Evolutionary conservation across 2,113 vertebrate species (phyloP).

Genomic region (Larimichthys crocea): DNA sequence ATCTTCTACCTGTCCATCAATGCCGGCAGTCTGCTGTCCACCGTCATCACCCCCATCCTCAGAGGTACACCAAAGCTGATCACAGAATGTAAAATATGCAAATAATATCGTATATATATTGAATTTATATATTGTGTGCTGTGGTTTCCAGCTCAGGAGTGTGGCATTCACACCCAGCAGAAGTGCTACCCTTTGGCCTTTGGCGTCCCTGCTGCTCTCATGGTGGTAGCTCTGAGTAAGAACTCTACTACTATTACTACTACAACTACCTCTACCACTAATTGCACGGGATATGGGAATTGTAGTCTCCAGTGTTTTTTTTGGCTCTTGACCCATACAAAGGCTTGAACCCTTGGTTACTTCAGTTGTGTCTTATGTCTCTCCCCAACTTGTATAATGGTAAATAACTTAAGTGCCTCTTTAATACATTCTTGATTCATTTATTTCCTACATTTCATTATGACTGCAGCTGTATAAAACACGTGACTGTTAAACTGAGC

Average conservation of each 20-base stretch:
- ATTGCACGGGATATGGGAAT: neutral
- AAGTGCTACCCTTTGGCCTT: constrained; percentile 94
- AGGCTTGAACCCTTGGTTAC: neutral
- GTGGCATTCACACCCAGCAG: constrained; percentile 87
- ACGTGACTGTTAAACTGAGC: too few relatives aligned
- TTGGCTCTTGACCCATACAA: neutral
- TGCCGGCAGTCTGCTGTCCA: constrained; percentile 94
- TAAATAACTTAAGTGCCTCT: neutral
- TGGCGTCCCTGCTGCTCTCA: constrained; percentile 94
- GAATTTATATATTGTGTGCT: constrained; percentile 2
- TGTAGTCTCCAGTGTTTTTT: neutral
- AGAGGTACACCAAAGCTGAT: constrained; percentile 83
- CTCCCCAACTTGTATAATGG: neutral
- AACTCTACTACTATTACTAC: neutral
- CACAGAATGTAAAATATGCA: neutral
- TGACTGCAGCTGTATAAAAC: too few relatives aligned
- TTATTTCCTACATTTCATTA: too few relatives aligned
- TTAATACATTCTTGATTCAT: neutral
- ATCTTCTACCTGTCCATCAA: constrained; percentile 97
- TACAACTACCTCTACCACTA: too few relatives aligned
- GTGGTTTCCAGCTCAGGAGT: constrained; percentile 86
- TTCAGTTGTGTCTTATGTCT: neutral
- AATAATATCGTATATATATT: neutral
- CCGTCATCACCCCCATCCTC: constrained; percentile 91
- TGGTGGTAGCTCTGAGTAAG: constrained; percentile 92